Base-by-base conservation (phyloP, 2,797 vertebrate genomes). In the Acanthis flammea region DNA sequence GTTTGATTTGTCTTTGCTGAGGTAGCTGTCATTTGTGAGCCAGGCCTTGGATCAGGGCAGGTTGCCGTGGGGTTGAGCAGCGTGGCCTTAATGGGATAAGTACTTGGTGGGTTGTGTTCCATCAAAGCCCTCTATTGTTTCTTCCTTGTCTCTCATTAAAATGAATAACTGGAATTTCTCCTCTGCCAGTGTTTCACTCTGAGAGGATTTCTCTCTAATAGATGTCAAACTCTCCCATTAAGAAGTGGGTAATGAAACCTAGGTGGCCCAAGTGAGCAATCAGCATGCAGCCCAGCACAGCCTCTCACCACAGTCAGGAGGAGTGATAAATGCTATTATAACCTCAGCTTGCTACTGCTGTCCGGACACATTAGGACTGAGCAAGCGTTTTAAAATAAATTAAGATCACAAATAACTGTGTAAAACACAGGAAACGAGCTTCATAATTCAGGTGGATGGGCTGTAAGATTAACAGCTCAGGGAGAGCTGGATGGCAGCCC, bases 231-330 rank as follows among this genome's bases (percentile, higher is more conserved):
- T 93, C 27, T 19, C 92, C 90, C 95, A 95, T 97, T 95, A 96
- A 88, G 92, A 92, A 95, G 90, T 91, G 92, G 95, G 96, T 95
- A 97, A 97, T 97, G 95, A 96, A 97, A 96, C 95, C 93, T 94
- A 89, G 93, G 90, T 94, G 91, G 95, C 94, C 93, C 92, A 92
- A 94, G 95, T 81, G 87, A 95, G 91, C 94, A 95, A 95, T 96
- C 93, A 96, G 93, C 91, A 95, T 93, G 94, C 92, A 96, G 91
- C 81, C 91, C 86, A 37, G 86, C 80, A 53, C 86, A 91, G 90
- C 76, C 92, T 89, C 93, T 94, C 96, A 76, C 73, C 72, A 58
- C 23, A 14, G 84, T 70, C 94, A 94, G 83, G 72, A 90, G 85
- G 71, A 96, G 94, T 95, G 92, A 96, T 94, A 97, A 96, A 96